Conservation (phyloP, 2,888 invertebrate genomes). For the Podotricha telesiphe region DNA sequence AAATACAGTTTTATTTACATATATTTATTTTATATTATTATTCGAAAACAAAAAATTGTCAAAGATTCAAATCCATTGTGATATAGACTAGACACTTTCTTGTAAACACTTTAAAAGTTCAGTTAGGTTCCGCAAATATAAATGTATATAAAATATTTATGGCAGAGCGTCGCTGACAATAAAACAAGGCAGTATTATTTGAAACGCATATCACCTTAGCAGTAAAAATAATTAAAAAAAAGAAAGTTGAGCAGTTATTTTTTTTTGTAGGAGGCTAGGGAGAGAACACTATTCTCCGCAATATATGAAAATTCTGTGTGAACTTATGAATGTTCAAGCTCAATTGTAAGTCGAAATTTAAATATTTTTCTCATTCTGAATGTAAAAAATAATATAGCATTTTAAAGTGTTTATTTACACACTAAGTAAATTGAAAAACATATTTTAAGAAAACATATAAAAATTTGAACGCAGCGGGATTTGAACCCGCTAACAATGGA, state of each 20-base stretch:
- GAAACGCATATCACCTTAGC: slow-evolving; percentile 26
- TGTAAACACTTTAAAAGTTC: not conserved
- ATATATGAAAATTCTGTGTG: no score
- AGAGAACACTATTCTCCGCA: no score
- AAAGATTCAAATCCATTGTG: slow-evolving; percentile 10
- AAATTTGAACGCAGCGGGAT: no score
- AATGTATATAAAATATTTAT: not conserved
- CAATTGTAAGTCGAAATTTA: no score
- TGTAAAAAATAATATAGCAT: no score
- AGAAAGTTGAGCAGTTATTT: not conserved
- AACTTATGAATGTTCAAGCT: no score
- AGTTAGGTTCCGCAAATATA: not conserved
- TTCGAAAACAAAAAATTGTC: not conserved
- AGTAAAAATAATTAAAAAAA: slow-evolving; percentile 10
- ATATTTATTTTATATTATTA: not conserved
- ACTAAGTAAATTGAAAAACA: no score
- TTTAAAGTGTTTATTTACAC: no score
- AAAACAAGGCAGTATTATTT: slow-evolving; percentile 46
- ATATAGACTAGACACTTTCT: slow-evolving; percentile 9
- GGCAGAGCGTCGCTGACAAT: slow-evolving; percentile 47
- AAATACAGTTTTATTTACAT: not conserved
- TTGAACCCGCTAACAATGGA: no score
- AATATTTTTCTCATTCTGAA: no score
- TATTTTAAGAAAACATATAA: no score
- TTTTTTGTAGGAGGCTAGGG: not conserved